Conservation (phyloP, 1,140 invertebrate genomes). For the Onthophagus taurus region DNA sequence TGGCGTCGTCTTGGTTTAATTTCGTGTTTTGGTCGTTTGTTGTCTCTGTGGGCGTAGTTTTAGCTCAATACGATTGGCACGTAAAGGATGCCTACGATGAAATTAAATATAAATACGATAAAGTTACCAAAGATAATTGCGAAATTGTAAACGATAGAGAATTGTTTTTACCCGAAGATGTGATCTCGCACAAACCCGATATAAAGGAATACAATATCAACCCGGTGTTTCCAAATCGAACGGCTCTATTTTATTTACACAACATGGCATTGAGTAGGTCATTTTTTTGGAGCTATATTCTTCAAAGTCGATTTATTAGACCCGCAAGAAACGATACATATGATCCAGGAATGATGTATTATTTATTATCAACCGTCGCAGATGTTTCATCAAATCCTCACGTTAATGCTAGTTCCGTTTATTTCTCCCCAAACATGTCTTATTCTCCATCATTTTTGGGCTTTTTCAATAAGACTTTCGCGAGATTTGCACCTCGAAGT, state of each 20-base stretch:
- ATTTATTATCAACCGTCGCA: slow-evolving; percentile 88
- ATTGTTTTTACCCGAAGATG: slow-evolving; percentile 71
- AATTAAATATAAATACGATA: slow-evolving; percentile 69
- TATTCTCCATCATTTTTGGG: slow-evolving; percentile 91
- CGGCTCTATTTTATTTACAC: slow-evolving; percentile 84
- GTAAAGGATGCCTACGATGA: slow-evolving; percentile 79
- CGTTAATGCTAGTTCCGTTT: slow-evolving; percentile 89
- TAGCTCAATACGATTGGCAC: slow-evolving; percentile 78
- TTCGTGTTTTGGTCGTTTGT: slow-evolving; percentile 5
- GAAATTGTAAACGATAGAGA: slow-evolving; percentile 75
- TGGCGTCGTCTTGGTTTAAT: neutral
- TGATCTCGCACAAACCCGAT: slow-evolving; percentile 85
- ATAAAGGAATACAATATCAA: slow-evolving; percentile 93
- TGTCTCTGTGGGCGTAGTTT: slow-evolving; percentile 8
- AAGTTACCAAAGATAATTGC: slow-evolving; percentile 78
- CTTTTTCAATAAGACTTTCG: slow-evolving; percentile 95
- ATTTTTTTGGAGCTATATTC: slow-evolving; percentile 93
- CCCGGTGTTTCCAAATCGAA: slow-evolving; percentile 91
- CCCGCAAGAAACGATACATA: slow-evolving; percentile 85
- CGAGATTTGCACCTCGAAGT: slow-evolving; percentile 88
- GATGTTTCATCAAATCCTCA: slow-evolving; percentile 88
- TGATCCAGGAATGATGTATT: slow-evolving; percentile 98
- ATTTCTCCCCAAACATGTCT: slow-evolving; percentile 89
- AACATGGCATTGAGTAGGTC: slow-evolving; percentile 91
- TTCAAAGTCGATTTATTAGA: slow-evolving; percentile 82